Base-by-base conservation (phyloP, 1,140 invertebrate genomes). In the Zaprionus vittiger region DNA sequence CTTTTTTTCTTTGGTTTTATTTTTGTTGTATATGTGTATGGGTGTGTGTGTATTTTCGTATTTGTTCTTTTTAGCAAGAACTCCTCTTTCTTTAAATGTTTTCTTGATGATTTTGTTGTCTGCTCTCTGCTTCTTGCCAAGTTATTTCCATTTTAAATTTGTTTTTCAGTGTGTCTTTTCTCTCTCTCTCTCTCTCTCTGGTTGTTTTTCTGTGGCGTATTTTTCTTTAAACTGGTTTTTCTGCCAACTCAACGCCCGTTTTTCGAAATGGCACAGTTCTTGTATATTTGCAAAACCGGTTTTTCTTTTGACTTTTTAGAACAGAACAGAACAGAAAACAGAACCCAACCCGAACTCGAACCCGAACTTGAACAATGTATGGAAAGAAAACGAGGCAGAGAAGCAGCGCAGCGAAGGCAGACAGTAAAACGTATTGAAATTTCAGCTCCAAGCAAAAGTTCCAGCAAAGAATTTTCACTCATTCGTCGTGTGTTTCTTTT, bases 111-210 rank as follows among this genome's bases (percentile, higher is more conserved):
- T 76, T 68, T 66, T 70, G 41, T 59, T 55, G 52, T 64, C 62
- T 24, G 11, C 28, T 55, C n/a, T 49, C 26, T 52, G 26, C 49
- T 59, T 57, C 37, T 72, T 67, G 72, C 79, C 65, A 66, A 83
- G 77, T 84, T 90, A 89, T 90, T 89, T 89, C 84, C 84, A 90
- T 90, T 90, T 89, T 90, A 89, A 89, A 89, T 87, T 84, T 83
- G 83, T 83, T 87, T 84, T 84, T 84, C 82, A 72, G 68, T 34
- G 31, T 34, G 31, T 61, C 15, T 52, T 14, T 20, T 52, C 47
- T 11, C 17, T 65, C 66, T 65, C 22, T 65, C 63, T 14, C 22
- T 52, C 73, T 74, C 75, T 85, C 78, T 85, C 78, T 85, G 73
- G 24, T 57, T 9, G 55, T 47, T 66, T 56, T 66, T 66, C 67